A percentile compares a stretch with the other conserved stretches of the same genome.
Conservation (phyloP, 2,113 vertebrate species). For the Ophthalmolycus amberensis region DNA sequence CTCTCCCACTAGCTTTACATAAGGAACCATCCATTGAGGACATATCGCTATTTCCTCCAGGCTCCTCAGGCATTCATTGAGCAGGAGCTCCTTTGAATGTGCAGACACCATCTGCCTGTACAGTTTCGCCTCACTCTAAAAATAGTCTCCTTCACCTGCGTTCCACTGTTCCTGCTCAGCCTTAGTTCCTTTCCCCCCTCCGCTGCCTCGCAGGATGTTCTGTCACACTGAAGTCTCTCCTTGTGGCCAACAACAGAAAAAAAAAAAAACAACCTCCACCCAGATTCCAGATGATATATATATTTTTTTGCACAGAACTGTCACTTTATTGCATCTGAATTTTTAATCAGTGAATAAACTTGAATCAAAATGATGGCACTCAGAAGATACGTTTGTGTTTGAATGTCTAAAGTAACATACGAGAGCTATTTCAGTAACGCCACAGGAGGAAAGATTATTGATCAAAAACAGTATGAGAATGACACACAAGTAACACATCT, state of each 20-base stretch:
- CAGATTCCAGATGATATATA: conserved; percentile 42
- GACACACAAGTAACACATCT: not conserved
- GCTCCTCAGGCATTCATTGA: conserved; percentile 22
- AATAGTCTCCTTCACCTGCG: conserved; percentile 33
- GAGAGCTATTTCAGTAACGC: conserved; percentile 5
- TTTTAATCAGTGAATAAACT: not conserved
- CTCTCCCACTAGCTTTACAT: conserved; percentile 1
- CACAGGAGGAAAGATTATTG: conserved; percentile 15
- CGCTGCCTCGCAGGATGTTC: conserved; percentile 8
- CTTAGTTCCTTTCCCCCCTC: not conserved
- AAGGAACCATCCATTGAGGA: conserved; percentile 1
- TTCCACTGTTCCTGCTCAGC: conserved; percentile 24
- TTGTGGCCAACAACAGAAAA: conserved; percentile 36
- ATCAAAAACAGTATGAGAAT: conserved; percentile 5
- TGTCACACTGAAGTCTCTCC: conserved; percentile 1
- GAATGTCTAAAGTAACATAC: not conserved
- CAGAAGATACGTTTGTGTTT: not conserved
- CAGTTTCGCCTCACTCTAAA: conserved; percentile 46
- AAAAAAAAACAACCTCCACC: conserved; percentile 20
- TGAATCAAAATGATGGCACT: not conserved
- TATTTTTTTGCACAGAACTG: conserved; percentile 7
- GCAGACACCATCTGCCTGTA: conserved; percentile 11
- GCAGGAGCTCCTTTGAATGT: conserved; percentile 33
- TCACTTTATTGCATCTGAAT: conserved; percentile 44
- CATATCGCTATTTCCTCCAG: conserved; percentile 5